A percentile compares a stretch with the other conserved stretches of the same genome.
These are phyloP conservation scores for Vanessa cardui DNA, from an alignment of 2,888 invertebrate genomes.

Conservation along the genomic window DNA sequence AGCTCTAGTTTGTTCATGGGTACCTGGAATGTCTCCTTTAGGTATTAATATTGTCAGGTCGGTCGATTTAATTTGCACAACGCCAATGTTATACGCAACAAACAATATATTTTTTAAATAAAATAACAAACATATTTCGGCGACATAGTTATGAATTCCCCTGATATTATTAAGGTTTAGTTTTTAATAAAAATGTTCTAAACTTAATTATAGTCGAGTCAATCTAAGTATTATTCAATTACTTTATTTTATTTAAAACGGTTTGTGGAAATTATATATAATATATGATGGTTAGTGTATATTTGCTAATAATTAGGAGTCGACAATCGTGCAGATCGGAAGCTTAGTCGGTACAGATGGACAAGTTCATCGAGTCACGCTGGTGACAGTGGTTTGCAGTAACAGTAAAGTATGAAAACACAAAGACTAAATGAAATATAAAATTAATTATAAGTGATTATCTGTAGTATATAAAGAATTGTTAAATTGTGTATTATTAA, in stretches of 20 bases:
- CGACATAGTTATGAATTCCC: slow-evolving; percentile 46
- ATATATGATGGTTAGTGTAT: slow-evolving; percentile 19
- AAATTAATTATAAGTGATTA: slow-evolving; percentile 6
- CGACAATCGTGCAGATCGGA: slow-evolving; percentile 13
- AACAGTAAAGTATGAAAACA: not conserved
- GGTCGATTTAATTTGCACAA: slow-evolving; percentile 16
- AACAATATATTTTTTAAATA: slow-evolving; percentile 52
- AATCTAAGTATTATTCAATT: slow-evolving; percentile 64
- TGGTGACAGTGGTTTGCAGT: not conserved
- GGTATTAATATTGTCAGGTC: not conserved
- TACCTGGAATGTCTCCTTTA: not conserved
- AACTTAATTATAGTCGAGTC: slow-evolving; percentile 61
- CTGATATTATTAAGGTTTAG: slow-evolving; percentile 72
- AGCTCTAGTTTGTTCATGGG: not conserved
- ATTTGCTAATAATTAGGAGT: slow-evolving; percentile 15
- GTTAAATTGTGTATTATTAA: slow-evolving; percentile 1
- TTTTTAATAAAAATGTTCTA: slow-evolving; percentile 54
- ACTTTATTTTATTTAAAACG: slow-evolving; percentile 27
- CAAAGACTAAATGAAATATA: slow-evolving; percentile 1
- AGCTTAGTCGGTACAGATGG: not conserved
- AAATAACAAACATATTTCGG: slow-evolving; percentile 50
- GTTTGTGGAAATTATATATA: slow-evolving; percentile 17
- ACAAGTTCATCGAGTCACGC: not conserved
- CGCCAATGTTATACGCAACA: slow-evolving; percentile 54
- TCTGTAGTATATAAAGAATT: slow-evolving; percentile 7